Percentiles rank a stretch among this genome's conserved stretches.
These are phyloP conservation scores for Psix sp. DNA, from an alignment of 1,140 invertebrate species.

Conservation along the genomic window DNA sequence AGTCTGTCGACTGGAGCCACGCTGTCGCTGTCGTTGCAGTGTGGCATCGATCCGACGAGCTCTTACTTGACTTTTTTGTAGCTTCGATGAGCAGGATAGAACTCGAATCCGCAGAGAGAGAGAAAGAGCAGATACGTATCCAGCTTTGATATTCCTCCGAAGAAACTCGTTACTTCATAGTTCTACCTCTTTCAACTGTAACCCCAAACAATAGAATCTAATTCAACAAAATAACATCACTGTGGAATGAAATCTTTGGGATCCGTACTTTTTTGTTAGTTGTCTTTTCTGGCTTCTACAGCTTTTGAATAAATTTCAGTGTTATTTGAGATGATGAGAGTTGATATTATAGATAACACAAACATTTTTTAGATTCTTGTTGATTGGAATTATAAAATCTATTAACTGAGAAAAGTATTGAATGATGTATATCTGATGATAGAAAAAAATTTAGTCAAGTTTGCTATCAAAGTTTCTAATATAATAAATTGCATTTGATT, in stretches of 20 bases:
- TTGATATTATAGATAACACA: no score
- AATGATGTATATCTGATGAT: no score
- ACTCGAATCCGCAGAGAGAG: slow-evolving; percentile 37
- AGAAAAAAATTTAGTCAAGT: no score
- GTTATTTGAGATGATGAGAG: slow-evolving; percentile 38
- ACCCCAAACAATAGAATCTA: slow-evolving; percentile 59
- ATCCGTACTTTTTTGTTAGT: slow-evolving; percentile 34
- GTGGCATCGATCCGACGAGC: slow-evolving; percentile 67
- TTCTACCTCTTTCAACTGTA: slow-evolving; percentile 45
- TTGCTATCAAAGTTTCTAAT: no score
- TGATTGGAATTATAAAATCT: no score
- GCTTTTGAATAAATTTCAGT: slow-evolving; percentile 13
- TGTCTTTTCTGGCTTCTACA: slow-evolving; percentile 13
- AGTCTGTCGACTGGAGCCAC: slow-evolving; percentile 71
- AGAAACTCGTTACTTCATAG: slow-evolving; percentile 55
- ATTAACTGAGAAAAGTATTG: no score
- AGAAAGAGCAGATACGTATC: slow-evolving; percentile 47
- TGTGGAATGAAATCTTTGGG: slow-evolving; percentile 42
- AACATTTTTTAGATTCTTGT: no score
- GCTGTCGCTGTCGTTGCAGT: slow-evolving; percentile 66
- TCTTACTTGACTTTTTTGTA: slow-evolving; percentile 65
- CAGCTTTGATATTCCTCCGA: slow-evolving; percentile 50
- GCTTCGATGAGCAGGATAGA: slow-evolving; percentile 57
- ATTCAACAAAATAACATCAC: slow-evolving; percentile 58
- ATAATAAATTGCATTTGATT: no score